Conservation (phyloP, 2,888 invertebrate species). For the Hemaris fuciformis region DNA sequence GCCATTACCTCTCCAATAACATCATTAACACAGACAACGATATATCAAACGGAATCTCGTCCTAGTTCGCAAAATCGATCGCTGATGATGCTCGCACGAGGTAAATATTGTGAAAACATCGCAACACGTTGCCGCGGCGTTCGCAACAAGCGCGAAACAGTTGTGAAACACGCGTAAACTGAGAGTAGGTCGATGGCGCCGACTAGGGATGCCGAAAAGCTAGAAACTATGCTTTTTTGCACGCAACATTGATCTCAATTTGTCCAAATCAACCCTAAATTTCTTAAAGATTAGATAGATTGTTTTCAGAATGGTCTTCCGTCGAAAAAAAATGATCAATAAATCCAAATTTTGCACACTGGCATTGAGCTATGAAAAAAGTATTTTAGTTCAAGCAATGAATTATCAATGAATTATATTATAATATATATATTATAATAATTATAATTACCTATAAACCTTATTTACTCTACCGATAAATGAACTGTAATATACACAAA, state of each 20-base stretch:
- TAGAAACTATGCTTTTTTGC: not conserved
- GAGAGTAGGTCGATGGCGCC: conserved; percentile 8
- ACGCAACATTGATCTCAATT: no score
- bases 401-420: no score
- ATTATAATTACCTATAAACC: no score
- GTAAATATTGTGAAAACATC: conserved; percentile 16
- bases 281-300: no score
- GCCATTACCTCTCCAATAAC: not conserved
- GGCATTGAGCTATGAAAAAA: no score
- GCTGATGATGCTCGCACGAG: not conserved
- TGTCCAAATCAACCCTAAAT: no score
- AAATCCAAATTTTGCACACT: no score
- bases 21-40: not conserved
- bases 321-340: not conserved
- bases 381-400: no score
- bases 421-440: no score
- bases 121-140: conserved; percentile 1
- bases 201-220: not conserved
- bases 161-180: conserved; percentile 17
- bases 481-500: no score
- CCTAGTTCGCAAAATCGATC: not conserved
- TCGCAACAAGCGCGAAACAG: conserved; percentile 6
- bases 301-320: no score
- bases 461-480: no score
- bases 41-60: not conserved